A percentile compares a stretch with the other conserved stretches of the same genome.
Conservation (phyloP, 2,113 vertebrate genomes). For the Vidua chalybeata region DNA sequence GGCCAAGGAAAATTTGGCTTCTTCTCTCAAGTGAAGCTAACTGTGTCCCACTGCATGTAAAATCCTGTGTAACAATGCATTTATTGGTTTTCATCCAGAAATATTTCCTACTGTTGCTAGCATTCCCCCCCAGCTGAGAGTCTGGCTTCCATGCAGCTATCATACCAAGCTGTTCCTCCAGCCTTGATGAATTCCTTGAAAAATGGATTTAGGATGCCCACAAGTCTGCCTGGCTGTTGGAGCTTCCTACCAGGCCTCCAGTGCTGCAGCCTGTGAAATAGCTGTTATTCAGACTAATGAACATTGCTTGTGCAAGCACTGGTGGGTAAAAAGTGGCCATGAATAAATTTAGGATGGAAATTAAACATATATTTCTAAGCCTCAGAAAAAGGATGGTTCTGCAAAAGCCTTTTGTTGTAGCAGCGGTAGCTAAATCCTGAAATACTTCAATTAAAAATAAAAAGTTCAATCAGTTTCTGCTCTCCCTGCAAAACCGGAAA, state of each 20-base stretch:
- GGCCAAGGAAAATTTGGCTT: not conserved
- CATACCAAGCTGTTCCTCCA: not conserved
- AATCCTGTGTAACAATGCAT: constrained; percentile 37
- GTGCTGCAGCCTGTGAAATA: constrained; percentile 50
- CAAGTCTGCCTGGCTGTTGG: not conserved
- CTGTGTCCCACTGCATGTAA: constrained; percentile 14
- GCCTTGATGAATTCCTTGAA: constrained; percentile 59
- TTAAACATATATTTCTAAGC: constrained; percentile 12
- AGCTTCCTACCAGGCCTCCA: not conserved
- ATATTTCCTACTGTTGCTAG: constrained; percentile 33
- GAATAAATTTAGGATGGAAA: constrained; percentile 39
- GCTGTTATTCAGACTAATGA: constrained; percentile 48
- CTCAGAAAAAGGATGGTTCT: not conserved
- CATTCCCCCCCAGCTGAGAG: constrained; percentile 30
- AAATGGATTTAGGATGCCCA: constrained; percentile 56
- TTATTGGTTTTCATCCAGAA: constrained; percentile 43
- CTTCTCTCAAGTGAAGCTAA: not conserved
- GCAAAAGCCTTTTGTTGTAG: not conserved
- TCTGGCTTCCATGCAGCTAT: constrained; percentile 13
- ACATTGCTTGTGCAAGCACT: not conserved
- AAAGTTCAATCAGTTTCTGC: not conserved
- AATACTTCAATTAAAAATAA: not conserved
- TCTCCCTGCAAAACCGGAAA: not conserved
- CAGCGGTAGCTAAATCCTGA: not conserved
- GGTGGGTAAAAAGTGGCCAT: constrained; percentile 3